Percentiles rank a stretch among this genome's conserved stretches.
Evolutionary conservation across 2,113 vertebrate genomes (phyloP).

Genomic region (Chloropsis hardwickii): DNA sequence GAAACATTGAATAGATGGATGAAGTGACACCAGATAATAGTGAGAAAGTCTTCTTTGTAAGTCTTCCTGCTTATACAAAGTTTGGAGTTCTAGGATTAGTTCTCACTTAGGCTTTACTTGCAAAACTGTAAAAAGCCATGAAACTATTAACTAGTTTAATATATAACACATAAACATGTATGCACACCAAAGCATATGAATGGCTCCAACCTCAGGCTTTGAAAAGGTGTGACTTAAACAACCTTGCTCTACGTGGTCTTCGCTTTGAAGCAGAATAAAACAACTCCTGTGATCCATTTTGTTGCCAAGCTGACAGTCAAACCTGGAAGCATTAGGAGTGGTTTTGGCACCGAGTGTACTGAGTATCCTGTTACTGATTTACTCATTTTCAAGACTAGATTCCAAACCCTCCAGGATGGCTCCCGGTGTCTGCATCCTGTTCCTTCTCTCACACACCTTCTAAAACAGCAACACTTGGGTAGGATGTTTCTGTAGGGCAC

Average conservation of each 20-base stretch:
- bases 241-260: neutral
- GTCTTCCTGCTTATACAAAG: neutral
- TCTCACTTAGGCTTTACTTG: neutral
- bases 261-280: neutral
- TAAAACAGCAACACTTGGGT: accelerated
- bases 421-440: neutral
- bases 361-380: neutral
- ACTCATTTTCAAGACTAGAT: neutral
- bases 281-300: neutral
- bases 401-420: neutral
- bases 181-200: neutral
- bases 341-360: accelerated
- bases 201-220: neutral
- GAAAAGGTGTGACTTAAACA: neutral
- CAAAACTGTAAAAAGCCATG: neutral
- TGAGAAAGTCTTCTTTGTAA: neutral
- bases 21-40: neutral
- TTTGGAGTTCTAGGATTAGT: neutral
- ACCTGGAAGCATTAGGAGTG: neutral
- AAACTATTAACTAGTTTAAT: neutral
- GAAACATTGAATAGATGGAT: neutral
- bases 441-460: neutral
- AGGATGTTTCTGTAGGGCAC: neutral
- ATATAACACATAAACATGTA: neutral
- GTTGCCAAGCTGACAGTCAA: neutral